phyloP scores from a whole-genome alignment of 2,888 invertebrate genomes.

The Aphrophora alni region DNA sequence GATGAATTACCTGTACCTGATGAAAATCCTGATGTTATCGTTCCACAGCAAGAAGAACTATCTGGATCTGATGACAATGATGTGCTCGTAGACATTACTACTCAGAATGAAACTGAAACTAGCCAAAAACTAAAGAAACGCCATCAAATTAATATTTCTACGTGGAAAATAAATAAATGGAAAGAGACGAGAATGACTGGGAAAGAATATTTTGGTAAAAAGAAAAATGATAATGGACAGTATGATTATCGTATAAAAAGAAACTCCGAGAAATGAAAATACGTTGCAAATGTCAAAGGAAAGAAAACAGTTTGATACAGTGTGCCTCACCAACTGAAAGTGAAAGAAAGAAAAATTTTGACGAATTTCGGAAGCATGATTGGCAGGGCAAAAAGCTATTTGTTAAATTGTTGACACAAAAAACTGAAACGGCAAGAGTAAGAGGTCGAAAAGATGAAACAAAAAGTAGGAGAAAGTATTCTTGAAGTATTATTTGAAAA shows the following conservation, averaged over 20 bases:
- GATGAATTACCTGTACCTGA: not conserved
- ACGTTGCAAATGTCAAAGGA: not conserved
- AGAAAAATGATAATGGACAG: too few relatives aligned
- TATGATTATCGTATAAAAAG: too few relatives aligned
- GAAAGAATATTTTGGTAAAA: too few relatives aligned
- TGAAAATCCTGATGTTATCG: not conserved
- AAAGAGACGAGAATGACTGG: too few relatives aligned
- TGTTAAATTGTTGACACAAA: conserved; percentile 16
- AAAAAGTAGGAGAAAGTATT: conserved; percentile 14
- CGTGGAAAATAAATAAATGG: too few relatives aligned
- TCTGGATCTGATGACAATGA: too few relatives aligned
- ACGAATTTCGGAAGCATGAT: conserved; percentile 19
- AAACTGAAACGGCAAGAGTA: not conserved
- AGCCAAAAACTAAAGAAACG: too few relatives aligned
- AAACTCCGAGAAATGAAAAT: not conserved
- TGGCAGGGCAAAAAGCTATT: conserved; percentile 23
- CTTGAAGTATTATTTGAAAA: conserved; percentile 18
- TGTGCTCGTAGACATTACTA: too few relatives aligned
- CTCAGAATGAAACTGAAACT: too few relatives aligned
- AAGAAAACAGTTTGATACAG: conserved; percentile 10
- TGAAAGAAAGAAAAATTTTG: conserved; percentile 28
- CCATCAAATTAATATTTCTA: too few relatives aligned
- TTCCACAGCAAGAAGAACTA: not conserved
- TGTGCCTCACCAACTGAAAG: not conserved
- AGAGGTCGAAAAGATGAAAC: conserved; percentile 22